Evolutionary conservation across 2,797 vertebrate genomes (phyloP), one percentile per base, ranked within the genome.

Genomic region (Oreochromis grahami): DNA sequence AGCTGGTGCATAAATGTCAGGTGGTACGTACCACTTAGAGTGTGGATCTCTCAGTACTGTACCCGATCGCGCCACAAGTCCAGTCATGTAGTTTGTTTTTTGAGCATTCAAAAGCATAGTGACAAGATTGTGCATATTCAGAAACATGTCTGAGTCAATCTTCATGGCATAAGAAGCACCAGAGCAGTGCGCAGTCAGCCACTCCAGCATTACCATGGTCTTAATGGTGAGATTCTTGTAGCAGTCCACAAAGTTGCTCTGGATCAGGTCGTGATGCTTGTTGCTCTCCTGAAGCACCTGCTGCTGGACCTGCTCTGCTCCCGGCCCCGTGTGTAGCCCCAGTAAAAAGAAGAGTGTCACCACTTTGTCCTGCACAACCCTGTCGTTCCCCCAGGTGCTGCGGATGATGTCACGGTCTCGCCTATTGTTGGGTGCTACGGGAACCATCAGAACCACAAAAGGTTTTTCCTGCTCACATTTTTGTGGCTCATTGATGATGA

Each of bases 181-280:
- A 36, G 91, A 85, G 79, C 95, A 97, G 88, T 89, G 81, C 0
- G 43, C 2, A 29, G 19, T 85, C 52, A 96, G 84, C 95, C 96
- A 96, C 86, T 96, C 95, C 81, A 94, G 17, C 8, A 96, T 96
- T 93, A 96, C 90, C 78, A 95, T 87, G 5, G 95, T 95, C 88
- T 97, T 96, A n/a, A 95, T 79, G n/a, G 96, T 97, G 26, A 96
- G 85, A 92, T 96, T 96, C 89, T 91, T 92, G 88, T 97, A 96
- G 55, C 93, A 94, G 86, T 96, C 95, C 5, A 93, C 1, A 60
- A 97, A 97, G 8, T 96, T 77, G 10, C 93, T 90, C 83, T 96
- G 95, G 43, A 97, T 68, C 8, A 97, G 76, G 55, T 97, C 96
- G 0, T 1, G 8, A n/a, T 97, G 82, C 2, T 85, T 68, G 4